These are phyloP conservation scores for Phalanger gymnotis DNA, from an alignment of 2,797 vertebrate genomes.

Conservation along the genomic window DNA sequence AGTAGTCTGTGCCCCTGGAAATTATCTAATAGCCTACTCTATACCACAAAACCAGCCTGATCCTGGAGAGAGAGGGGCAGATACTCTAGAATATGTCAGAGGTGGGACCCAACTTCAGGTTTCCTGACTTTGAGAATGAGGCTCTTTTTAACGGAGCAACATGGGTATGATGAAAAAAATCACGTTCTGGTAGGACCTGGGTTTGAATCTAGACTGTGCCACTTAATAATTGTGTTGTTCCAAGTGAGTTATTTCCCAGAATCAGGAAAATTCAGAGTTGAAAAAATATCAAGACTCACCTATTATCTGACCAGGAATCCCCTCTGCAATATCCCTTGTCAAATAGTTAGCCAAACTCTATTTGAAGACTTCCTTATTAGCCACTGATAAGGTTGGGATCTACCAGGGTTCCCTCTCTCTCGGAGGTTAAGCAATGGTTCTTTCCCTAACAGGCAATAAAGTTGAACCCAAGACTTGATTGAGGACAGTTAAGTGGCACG, in stretches of 20 bases:
- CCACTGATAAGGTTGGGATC: no score
- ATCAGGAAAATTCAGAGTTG: background rate
- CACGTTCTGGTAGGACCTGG: background rate
- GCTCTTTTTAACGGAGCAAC: background rate
- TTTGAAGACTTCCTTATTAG: background rate
- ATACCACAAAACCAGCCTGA: background rate
- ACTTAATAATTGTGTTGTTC: slow-evolving; percentile 23
- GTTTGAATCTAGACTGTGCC: background rate
- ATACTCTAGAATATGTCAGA: background rate
- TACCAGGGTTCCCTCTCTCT: background rate
- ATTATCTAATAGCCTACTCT: background rate
- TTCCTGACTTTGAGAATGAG: background rate
- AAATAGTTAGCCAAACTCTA: background rate
- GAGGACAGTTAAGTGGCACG: background rate
- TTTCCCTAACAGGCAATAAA: background rate
- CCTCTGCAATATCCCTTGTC: background rate
- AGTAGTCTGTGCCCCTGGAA: background rate
- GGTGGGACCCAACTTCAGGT: background rate
- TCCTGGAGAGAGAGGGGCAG: background rate
- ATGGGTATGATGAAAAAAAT: background rate
- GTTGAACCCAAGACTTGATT: background rate
- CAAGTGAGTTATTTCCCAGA: slow-evolving; percentile 10
- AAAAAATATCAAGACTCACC: background rate
- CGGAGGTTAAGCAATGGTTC: background rate
- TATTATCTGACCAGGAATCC: background rate